These are phyloP conservation scores for Crotalus horridus DNA, from an alignment of 2,113 vertebrate species.

Conservation along the genomic window DNA sequence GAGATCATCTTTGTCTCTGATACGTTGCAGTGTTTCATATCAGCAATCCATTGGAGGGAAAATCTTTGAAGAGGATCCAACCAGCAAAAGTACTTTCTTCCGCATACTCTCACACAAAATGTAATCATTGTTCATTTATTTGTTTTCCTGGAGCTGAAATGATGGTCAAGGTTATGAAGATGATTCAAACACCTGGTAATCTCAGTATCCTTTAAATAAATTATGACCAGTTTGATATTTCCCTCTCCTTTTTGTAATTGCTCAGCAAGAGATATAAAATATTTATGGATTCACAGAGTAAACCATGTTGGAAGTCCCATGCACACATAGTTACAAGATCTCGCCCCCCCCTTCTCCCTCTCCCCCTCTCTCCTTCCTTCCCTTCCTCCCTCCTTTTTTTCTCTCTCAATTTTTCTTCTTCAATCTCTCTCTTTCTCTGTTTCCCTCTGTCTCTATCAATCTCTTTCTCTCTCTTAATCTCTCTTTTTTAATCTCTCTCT, in stretches of 20 bases:
- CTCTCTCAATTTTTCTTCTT: slow-evolving; percentile 1
- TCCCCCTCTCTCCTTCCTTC: background rate
- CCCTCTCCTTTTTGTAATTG: slow-evolving; percentile 28
- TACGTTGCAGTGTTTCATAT: background rate
- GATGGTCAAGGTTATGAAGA: background rate
- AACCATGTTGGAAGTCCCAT: slow-evolving; percentile 35
- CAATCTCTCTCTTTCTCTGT: background rate
- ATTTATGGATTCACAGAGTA: slow-evolving; percentile 44
- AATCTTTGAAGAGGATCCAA: background rate
- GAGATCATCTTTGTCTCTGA: background rate
- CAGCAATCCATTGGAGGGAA: background rate
- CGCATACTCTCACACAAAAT: background rate
- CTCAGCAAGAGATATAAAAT: slow-evolving; percentile 44
- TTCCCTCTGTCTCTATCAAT: background rate
- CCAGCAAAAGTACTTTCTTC: slow-evolving; percentile 2
- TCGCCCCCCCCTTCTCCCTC: slow-evolving; percentile 21
- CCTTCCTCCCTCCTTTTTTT: background rate
- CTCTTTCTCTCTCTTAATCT: background rate
- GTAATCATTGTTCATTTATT: slow-evolving; percentile 25
- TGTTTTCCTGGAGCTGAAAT: slow-evolving; percentile 26
- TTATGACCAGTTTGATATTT: slow-evolving; percentile 50
- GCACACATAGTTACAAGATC: slow-evolving; percentile 25
- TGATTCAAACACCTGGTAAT: slow-evolving; percentile 17
- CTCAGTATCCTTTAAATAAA: slow-evolving; percentile 53
- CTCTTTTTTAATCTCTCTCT: slow-evolving; percentile 7